A percentile compares a stretch with the other conserved stretches of the same genome.
Conservation (phyloP, 1,140 invertebrate genomes). For the Drosophila rhopaloa region DNA sequence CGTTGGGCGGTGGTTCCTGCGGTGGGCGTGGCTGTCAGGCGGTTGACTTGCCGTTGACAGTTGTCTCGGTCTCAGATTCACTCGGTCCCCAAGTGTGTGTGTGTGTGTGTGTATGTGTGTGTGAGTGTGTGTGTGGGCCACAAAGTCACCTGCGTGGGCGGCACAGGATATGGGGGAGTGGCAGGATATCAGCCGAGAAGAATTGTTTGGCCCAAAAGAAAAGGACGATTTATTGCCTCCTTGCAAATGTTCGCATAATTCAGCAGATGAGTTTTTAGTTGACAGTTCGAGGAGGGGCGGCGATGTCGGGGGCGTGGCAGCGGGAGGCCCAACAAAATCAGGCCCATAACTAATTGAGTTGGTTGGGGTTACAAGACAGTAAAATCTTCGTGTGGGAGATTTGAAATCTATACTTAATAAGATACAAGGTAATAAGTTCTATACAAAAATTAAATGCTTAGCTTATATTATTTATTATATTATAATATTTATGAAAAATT, state of each 20-base stretch:
- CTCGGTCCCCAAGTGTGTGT: slow-evolving; percentile 1
- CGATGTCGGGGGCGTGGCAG: slow-evolving; percentile 6
- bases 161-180: background rate
- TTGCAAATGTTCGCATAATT: slow-evolving; percentile 57
- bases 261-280: slow-evolving; percentile 63
- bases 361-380: slow-evolving; percentile 4
- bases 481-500: too few species aligned
- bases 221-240: slow-evolving; percentile 60
- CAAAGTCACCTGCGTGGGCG: slow-evolving; percentile 42
- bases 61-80: slow-evolving; percentile 31
- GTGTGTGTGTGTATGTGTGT: slow-evolving; percentile 6
- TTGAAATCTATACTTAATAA: background rate
- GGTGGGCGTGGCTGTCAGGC: slow-evolving; percentile 52
- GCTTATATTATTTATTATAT: too few species aligned
- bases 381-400: background rate
- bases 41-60: slow-evolving; percentile 69
- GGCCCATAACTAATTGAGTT: slow-evolving; percentile 40
- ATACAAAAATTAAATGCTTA: too few species aligned
- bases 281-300: slow-evolving; percentile 22
- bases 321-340: slow-evolving; percentile 7
- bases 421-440: too few species aligned
- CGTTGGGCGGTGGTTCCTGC: slow-evolving; percentile 3
- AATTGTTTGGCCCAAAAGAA: background rate
- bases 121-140: slow-evolving; percentile 12
- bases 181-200: slow-evolving; percentile 14